phyloP scores from a whole-genome alignment of 1,140 invertebrate genomes.

The Drosophila prosaltans region DNA sequence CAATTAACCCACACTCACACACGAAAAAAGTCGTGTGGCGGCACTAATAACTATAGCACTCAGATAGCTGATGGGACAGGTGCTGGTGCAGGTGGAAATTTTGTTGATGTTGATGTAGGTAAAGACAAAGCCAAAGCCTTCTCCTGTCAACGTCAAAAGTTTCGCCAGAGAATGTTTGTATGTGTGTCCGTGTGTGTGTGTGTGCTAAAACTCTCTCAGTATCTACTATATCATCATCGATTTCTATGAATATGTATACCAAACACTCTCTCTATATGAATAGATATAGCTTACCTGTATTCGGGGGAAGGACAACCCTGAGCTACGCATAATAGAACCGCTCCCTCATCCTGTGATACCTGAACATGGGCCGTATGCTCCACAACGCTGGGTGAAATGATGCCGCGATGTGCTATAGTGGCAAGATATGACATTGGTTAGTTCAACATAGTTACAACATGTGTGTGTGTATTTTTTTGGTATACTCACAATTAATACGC shows the following conservation, averaged over 20 bases:
- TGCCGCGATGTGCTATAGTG: slow-evolving; percentile 87
- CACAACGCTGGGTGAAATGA: slow-evolving; percentile 87
- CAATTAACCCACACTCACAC: slow-evolving; percentile 63
- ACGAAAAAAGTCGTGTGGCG: slow-evolving; percentile 3
- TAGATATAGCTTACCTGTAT: slow-evolving; percentile 85
- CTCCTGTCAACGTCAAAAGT: slow-evolving; percentile 75
- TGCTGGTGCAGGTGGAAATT: too few relatives aligned
- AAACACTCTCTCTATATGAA: not conserved
- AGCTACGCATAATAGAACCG: slow-evolving; percentile 88
- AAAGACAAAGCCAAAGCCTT: slow-evolving; percentile 11
- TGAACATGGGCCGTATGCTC: slow-evolving; percentile 88
- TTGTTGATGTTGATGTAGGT: not conserved
- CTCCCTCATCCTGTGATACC: slow-evolving; percentile 89
- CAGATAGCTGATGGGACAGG: slow-evolving; percentile 12
- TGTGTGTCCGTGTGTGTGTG: slow-evolving; percentile 15
- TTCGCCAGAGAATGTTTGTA: slow-evolving; percentile 50
- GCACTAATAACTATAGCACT: slow-evolving; percentile 48
- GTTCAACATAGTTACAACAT: slow-evolving; percentile 52
- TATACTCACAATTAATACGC: slow-evolving; percentile 87
- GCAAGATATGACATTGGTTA: slow-evolving; percentile 66
- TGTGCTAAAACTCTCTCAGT: slow-evolving; percentile 55
- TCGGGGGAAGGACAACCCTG: slow-evolving; percentile 90
- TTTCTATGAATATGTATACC: too few relatives aligned
- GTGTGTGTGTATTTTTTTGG: slow-evolving; percentile 26
- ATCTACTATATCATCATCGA: not conserved